These are phyloP conservation scores for Limnothrissa miodon DNA, from an alignment of 2,113 vertebrate species.

Conservation along the genomic window DNA sequence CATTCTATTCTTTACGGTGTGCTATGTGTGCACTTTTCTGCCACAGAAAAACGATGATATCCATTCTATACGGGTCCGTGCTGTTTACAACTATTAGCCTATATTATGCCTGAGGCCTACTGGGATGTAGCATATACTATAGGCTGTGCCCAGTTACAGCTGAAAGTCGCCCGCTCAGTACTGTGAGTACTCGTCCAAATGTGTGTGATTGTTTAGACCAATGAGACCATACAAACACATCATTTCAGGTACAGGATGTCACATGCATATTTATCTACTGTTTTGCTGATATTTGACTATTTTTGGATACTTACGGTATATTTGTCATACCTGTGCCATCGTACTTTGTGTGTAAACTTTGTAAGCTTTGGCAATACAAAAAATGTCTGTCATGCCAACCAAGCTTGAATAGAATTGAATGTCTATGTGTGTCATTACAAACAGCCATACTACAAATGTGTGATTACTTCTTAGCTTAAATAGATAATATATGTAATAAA, in stretches of 20 bases:
- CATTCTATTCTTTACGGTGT: constrained; percentile 11
- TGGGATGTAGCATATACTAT: background rate
- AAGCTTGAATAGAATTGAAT: no score
- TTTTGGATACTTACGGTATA: no score
- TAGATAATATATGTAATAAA: background rate
- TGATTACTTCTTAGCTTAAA: no score
- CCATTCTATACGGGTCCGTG: background rate
- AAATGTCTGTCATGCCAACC: background rate
- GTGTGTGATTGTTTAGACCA: background rate
- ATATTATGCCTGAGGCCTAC: background rate
- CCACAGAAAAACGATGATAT: background rate
- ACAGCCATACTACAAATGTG: background rate
- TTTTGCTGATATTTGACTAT: no score
- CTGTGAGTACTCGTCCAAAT: background rate
- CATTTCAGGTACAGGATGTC: background rate
- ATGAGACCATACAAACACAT: background rate
- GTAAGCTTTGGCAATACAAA: no score
- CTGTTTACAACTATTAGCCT: background rate
- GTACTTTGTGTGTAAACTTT: no score
- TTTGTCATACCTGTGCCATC: no score
- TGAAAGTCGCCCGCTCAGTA: background rate
- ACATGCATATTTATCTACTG: no score
- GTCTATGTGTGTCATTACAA: no score
- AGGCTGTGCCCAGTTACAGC: background rate
- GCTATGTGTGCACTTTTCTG: background rate